Evolutionary conservation across 1,140 invertebrate genomes (phyloP), one percentile per base, ranked within the genome.

Genomic region (Anastrepha ludens): DNA sequence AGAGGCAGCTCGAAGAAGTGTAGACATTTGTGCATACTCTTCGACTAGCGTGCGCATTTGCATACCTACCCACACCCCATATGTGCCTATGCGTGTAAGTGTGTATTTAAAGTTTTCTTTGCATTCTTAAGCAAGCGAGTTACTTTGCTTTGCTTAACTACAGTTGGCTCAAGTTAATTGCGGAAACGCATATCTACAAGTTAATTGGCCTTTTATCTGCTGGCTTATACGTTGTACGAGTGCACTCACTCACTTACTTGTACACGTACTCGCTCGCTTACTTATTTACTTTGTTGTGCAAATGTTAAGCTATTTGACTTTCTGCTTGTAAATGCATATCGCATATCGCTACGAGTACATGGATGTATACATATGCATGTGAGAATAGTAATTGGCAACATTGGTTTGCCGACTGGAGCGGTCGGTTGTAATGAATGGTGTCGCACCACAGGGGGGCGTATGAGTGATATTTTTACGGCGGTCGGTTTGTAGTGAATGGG

Each of bases 121-220:
- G 11, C 17, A 29, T 13, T 8, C 44, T 74, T 50, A 41, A 74
- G 70, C 44, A 55, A 81, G 17, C 29, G 47, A 11, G 55, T 55
- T 58, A 41, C 74, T 55, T 50, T 58, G 17, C 47, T 50, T 55
- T 17, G 8, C n/a, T 62, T 62, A 62, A 17, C 60, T 62, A 13
- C 5, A 62, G 60, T 17, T 50, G 5, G 17, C 41, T 50, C 4
- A 3, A 55, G n/a, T 50, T 20, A n/a, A 44, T 50, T 78, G 74
- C 74, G 74, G 74, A 81, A 81, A 81, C 20, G 74, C 47, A 55
- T 81, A 50, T 81, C 47, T 50, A 50, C 74, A 81, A 81, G 74
- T 81, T 81, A 81, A 81, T 81, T 81, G 70, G 70, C 70, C 70
- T 74, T 50, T 74, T 74, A 50, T 74, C 44, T 47, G 1, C 5